Base-by-base conservation (phyloP, 2,797 vertebrate species). In the Pipistrellus nathusii region DNA sequence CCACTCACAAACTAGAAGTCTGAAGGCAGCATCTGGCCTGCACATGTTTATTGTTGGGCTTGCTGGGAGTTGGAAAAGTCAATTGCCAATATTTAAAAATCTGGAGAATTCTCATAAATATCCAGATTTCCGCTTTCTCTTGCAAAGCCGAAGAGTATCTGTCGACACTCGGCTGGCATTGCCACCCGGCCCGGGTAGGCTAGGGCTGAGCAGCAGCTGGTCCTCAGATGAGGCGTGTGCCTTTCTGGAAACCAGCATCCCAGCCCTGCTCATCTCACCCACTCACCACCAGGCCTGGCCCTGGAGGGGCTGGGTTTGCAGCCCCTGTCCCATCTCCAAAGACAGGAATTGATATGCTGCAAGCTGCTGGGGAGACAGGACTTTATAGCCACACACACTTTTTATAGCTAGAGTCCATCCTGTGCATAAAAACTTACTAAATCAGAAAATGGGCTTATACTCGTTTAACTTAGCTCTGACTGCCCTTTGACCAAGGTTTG, bases 81-180 rank as follows among this genome's bases (percentile, higher is more conserved):
- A 92, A 59, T 76, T 96, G 84, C 81, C 88, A 97, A 75, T 35
- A 69, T 90, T 90, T 66, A 95, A 93, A 89, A 89, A 93, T 96
- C 55, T 77, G 20, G 75, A 93, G 89, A 95, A 95, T 96, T 92
- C 71, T 96, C 66, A 92, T 92, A 92, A 94, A 73, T 83, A 94
- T 32, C 72, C 21, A 91, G 55, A 86, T 96, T 96, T 96, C 78
- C 0, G 2, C 11, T 8, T 95, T 92, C 25, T 23, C 27, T 76
- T 87, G 53, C 51, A 89, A 93, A 96, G 23, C n/a, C 46, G 72
- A 46, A 59, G 32, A 78, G 27, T 90, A 2, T 88, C 27, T 93
- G 44, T 82, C 18, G n/a, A 75, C 17, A 73, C 41, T 14, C n/a
- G 55, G 35, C 44, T 83, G 62, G 48, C 41, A 11, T 78, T 44